Percentiles rank a stretch among this genome's conserved stretches.
phyloP scores from a whole-genome alignment of 2,797 vertebrate genomes.

The Pogoniulus pusillus region DNA sequence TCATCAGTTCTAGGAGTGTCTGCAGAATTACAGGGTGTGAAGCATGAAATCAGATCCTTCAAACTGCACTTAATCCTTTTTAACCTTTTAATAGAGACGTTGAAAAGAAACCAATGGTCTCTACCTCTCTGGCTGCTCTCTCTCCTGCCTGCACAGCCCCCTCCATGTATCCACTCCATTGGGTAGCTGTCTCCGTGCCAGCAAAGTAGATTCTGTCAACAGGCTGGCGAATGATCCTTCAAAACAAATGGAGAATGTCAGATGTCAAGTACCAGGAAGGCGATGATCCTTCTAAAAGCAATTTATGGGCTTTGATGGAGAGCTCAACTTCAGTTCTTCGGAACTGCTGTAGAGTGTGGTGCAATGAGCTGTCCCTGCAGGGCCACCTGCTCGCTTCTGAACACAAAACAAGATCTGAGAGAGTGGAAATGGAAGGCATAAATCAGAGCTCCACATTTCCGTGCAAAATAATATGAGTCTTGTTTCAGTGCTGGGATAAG shows the following conservation, averaged over 20 bases:
- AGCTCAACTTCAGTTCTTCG: neutral
- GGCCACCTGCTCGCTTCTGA: neutral
- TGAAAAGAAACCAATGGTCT: neutral
- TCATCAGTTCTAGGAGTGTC: neutral
- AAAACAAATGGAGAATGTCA: constrained; percentile 49
- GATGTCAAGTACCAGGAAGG: neutral
- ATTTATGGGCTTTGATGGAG: neutral
- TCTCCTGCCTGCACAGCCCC: constrained; percentile 82
- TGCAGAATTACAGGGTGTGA: neutral
- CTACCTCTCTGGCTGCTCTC: constrained; percentile 82
- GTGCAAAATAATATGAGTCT: neutral
- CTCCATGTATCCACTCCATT: constrained; percentile 84
- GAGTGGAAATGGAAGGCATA: neutral
- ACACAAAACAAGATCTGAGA: neutral
- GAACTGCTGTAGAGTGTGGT: neutral
- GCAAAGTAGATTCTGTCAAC: constrained; percentile 79
- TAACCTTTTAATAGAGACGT: neutral
- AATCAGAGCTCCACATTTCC: neutral
- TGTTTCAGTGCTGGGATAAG: neutral
- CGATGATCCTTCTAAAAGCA: neutral
- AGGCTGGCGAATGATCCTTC: constrained; percentile 79
- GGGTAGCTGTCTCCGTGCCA: constrained; percentile 81
- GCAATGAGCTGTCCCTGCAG: neutral
- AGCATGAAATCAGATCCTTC: neutral
- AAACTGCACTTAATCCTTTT: neutral